Evolutionary conservation across 2,113 vertebrate genomes (phyloP), one percentile per base, ranked within the genome.

Genomic region (Oxyura jamaicensis): DNA sequence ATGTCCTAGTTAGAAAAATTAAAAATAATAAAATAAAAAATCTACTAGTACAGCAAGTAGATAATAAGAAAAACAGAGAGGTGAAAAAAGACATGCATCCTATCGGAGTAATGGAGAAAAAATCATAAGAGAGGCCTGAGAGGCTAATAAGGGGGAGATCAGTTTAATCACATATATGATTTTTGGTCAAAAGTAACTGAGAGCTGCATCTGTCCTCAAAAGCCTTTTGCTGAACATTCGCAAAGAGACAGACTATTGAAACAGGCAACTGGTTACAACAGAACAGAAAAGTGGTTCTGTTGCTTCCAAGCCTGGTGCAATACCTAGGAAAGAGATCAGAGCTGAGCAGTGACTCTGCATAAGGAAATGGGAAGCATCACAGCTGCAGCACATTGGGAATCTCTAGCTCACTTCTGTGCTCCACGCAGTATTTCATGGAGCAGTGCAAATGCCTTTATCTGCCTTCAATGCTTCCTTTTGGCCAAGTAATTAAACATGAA

Each of bases 371-470:
- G 25, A 56, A 63, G 19, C 39, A 52, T 20, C 53, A 55, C 0
- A 1, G n/a, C 15, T 0, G 0, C 21, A 39, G 19, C 55, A 82
- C 23, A 28, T 8, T 58, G 26, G 31, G 48, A 12, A 36, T n/a
- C 26, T 25, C 56, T 28, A 26, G 25, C 8, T 53, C 1, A 0
- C 5, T 33, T 58, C 31, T 50, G 21, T 20, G 35, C 5, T 13
- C 11, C 11, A 13, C 0, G 0, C 1, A 4, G 13, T 13, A 29
- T 76, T 63, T 82, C 31, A 50, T 0, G 0, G 36, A n/a, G 33
- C 50, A 44, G 22, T 17, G 3, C 10, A 23, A 82, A 46, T 2
- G 0, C 14, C 31, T n/a, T 10, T 15, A 31, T 50, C 25, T 28
- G 25, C 21, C 21, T 71, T 23, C 33, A 20, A 25, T 21, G 18